These are phyloP conservation scores for Spinibarbus caldwelli DNA, from an alignment of 2,797 vertebrate species.

Conservation along the genomic window DNA sequence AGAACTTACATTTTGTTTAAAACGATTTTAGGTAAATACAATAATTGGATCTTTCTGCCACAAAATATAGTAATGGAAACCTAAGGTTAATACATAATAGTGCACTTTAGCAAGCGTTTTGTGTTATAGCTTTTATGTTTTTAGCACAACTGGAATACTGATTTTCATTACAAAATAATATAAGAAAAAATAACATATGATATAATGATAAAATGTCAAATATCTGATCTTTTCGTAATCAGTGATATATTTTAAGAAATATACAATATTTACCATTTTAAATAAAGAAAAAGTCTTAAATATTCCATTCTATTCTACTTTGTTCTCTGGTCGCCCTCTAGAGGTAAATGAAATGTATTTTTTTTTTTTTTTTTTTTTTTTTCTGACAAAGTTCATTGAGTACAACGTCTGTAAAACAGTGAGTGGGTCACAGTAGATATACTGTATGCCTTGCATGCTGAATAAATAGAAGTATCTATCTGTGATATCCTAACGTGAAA, in stretches of 20 bases:
- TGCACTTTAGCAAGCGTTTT: neutral
- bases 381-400: neutral
- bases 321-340: neutral
- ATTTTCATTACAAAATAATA: neutral
- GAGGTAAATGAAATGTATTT: neutral
- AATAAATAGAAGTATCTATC: neutral
- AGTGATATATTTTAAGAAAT: neutral
- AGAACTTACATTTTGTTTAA: neutral
- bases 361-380: too few species aligned
- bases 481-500: neutral
- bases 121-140: neutral
- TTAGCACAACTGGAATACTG: neutral
- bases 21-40: neutral
- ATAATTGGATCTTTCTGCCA: neutral
- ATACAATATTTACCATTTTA: neutral
- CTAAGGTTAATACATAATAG: neutral
- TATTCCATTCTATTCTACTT: neutral
- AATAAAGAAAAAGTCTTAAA: neutral
- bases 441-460: neutral
- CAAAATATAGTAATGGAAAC: neutral
- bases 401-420: neutral
- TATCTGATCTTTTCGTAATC: neutral
- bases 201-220: neutral
- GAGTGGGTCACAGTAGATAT: neutral
- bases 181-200: neutral